Evolutionary conservation across 2,888 invertebrate genomes (phyloP).

Genomic region (Oscheius sp.): DNA sequence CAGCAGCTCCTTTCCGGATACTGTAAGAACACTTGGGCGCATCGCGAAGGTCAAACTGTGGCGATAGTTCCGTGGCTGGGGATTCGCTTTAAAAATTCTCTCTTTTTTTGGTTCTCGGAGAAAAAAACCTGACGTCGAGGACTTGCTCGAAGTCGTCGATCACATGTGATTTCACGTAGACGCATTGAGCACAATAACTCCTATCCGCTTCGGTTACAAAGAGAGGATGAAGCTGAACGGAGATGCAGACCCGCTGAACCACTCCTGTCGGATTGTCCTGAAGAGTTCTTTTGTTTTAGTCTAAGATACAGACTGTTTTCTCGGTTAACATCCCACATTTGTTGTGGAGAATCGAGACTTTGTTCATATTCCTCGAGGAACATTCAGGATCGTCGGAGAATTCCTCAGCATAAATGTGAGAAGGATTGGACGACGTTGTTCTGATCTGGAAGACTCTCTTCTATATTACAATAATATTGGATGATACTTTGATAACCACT

Average conservation of each 20-base stretch:
- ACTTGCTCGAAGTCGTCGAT: slow-evolving; percentile 65
- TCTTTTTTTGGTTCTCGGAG: neutral
- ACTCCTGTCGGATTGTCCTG: slow-evolving; percentile 63
- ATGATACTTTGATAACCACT: slow-evolving; percentile 60
- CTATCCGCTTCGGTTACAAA: slow-evolving; percentile 70
- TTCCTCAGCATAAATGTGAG: slow-evolving; percentile 67
- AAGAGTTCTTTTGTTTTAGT: neutral
- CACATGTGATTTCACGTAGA: slow-evolving; percentile 66
- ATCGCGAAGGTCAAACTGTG: slow-evolving; percentile 64
- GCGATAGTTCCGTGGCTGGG: slow-evolving; percentile 62
- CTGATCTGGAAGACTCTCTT: slow-evolving; percentile 49
- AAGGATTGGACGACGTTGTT: slow-evolving; percentile 67
- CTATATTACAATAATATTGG: neutral
- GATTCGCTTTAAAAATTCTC: slow-evolving; percentile 53
- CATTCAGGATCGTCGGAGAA: slow-evolving; percentile 61
- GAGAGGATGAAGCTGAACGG: slow-evolving; percentile 68
- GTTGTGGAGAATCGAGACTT: slow-evolving; percentile 60
- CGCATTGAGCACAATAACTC: slow-evolving; percentile 69
- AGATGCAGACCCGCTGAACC: slow-evolving; percentile 65
- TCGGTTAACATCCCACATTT: slow-evolving; percentile 68
- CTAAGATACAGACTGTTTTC: slow-evolving; percentile 46
- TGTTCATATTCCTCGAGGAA: slow-evolving; percentile 61
- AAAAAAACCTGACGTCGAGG: slow-evolving; percentile 56
- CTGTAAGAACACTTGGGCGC: slow-evolving; percentile 66
- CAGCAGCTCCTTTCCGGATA: slow-evolving; percentile 62